Conservation (phyloP, 2,888 invertebrate species). For the Scaptomyza polygonia region DNA sequence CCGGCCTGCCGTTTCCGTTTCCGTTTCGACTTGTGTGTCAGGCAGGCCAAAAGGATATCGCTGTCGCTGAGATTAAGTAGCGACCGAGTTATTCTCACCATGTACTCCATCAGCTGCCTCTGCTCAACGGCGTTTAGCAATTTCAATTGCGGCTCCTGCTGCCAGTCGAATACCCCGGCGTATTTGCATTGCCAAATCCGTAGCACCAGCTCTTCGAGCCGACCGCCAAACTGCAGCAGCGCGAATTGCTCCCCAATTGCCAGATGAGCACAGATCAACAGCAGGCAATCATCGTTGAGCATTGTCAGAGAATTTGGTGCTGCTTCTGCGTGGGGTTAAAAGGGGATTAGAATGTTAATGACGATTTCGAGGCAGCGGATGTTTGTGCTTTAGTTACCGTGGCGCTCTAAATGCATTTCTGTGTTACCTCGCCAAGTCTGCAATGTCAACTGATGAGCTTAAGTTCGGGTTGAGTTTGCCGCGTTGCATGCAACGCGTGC, state of each 20-base stretch:
- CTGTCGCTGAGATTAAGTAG: slow-evolving; percentile 49
- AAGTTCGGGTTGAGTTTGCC: slow-evolving; percentile 22
- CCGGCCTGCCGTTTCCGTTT: slow-evolving; percentile 13
- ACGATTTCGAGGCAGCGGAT: slow-evolving; percentile 4
- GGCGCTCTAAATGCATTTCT: slow-evolving; percentile 41
- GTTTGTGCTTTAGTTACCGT: slow-evolving; percentile 27
- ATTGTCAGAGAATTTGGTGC: slow-evolving; percentile 29
- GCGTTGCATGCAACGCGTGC: slow-evolving; percentile 4
- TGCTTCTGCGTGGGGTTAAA: neutral
- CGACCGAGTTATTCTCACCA: slow-evolving; percentile 42
- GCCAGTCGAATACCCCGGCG: slow-evolving; percentile 47
- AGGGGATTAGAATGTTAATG: slow-evolving; percentile 1
- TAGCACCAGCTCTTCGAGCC: slow-evolving; percentile 47
- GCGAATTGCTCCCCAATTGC: slow-evolving; percentile 58
- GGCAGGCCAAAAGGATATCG: slow-evolving; percentile 26
- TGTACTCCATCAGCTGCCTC: slow-evolving; percentile 38
- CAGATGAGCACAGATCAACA: slow-evolving; percentile 59
- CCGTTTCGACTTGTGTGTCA: slow-evolving; percentile 17
- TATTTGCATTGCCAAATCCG: slow-evolving; percentile 59
- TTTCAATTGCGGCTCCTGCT: slow-evolving; percentile 42
- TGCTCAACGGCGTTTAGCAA: slow-evolving; percentile 40
- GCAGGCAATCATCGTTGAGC: slow-evolving; percentile 67
- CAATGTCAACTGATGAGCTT: slow-evolving; percentile 43
- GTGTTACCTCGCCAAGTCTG: slow-evolving; percentile 36
- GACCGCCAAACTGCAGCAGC: slow-evolving; percentile 47